Conservation (phyloP, 2,888 invertebrate species). For the Hoplodrina ambigua region DNA sequence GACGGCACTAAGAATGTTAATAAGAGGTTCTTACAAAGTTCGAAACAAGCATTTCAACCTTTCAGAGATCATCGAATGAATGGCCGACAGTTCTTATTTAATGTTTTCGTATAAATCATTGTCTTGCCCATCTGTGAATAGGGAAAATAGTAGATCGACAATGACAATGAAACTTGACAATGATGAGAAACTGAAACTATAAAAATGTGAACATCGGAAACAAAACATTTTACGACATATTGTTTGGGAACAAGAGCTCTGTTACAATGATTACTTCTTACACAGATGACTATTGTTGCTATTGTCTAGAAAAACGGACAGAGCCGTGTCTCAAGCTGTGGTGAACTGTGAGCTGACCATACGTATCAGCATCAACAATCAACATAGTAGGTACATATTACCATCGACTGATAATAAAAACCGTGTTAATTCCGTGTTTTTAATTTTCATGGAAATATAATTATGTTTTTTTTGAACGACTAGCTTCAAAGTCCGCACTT, state of each 20-base stretch:
- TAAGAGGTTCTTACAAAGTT: too few species aligned
- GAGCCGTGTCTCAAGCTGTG: background rate
- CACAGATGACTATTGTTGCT: conserved; percentile 5
- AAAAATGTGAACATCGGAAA: conserved; percentile 24
- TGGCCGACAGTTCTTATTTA: conserved; percentile 21
- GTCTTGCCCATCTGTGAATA: conserved; percentile 10
- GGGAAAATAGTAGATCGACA: conserved; percentile 35
- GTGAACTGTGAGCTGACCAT: background rate
- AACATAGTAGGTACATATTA: background rate
- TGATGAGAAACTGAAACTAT: conserved; percentile 36
- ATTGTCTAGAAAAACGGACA: conserved; percentile 29
- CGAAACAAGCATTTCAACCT: background rate
- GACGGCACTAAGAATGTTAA: too few species aligned
- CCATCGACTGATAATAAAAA: too few species aligned
- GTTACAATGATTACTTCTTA: conserved; percentile 19
- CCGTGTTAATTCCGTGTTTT: too few species aligned
- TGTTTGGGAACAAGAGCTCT: conserved; percentile 25
- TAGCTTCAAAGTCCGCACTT: too few species aligned
- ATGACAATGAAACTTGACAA: conserved; percentile 45
- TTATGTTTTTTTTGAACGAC: too few species aligned
- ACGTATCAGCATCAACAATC: background rate
- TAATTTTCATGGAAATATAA: too few species aligned
- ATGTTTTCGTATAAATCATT: conserved; percentile 38
- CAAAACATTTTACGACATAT: conserved; percentile 40
- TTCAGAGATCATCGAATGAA: conserved; percentile 20